Conservation (phyloP, 2,888 invertebrate species). For the Ornithoptera priamus region DNA sequence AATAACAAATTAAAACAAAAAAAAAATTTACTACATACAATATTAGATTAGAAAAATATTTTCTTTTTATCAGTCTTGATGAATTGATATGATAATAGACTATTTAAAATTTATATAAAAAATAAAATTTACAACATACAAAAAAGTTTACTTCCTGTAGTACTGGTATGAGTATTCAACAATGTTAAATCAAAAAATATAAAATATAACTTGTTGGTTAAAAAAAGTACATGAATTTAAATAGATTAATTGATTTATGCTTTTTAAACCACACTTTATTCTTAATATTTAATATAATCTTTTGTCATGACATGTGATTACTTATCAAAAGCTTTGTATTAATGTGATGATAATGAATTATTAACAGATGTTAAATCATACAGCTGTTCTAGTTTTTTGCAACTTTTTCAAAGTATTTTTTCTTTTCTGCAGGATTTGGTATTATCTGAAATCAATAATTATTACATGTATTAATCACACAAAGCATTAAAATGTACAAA, state of each 20-base stretch:
- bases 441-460: conserved; percentile 84
- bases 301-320: conserved; percentile 16
- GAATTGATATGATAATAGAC: conserved; percentile 13
- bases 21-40: no score
- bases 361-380: background rate
- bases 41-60: no score
- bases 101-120: conserved; percentile 1
- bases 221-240: background rate
- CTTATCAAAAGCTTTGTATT: conserved; percentile 12
- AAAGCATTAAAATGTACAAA: background rate
- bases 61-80: conserved; percentile 21
- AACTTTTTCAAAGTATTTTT: conserved; percentile 88
- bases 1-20: no score
- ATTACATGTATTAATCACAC: background rate
- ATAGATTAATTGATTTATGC: background rate
- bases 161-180: no score
- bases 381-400: conserved; percentile 61
- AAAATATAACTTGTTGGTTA: no score
- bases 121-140: background rate
- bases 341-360: conserved; percentile 1
- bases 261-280: background rate
- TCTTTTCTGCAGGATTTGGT: conserved; percentile 89
- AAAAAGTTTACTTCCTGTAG: background rate
- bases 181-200: no score
- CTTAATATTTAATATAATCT: conserved; percentile 10